Conservation (phyloP, 2,797 vertebrate genomes). For the Myripristis murdjan region DNA sequence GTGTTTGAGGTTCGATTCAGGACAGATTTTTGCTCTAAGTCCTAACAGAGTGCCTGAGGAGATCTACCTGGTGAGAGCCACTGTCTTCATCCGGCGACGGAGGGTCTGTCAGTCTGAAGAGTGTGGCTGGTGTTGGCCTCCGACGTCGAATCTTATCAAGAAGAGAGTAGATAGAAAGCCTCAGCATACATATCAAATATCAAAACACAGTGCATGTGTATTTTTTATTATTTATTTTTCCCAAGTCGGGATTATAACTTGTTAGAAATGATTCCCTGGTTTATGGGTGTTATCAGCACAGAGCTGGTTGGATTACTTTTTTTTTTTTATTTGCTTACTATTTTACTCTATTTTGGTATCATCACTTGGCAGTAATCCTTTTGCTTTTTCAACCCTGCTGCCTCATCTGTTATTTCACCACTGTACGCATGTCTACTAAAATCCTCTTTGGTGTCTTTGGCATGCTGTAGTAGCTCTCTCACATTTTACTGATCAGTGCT, state of each 20-base stretch:
- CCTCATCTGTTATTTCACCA: conserved; percentile 24
- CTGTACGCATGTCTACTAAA: conserved; percentile 6
- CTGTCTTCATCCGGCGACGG: conserved; percentile 92
- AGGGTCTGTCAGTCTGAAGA: conserved; percentile 93
- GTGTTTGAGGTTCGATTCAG: too few relatives aligned
- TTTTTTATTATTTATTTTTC: conserved; percentile 25
- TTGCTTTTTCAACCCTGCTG: neutral
- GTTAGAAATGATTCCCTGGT: conserved; percentile 22
- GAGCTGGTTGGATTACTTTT: conserved; percentile 30
- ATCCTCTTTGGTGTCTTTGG: conserved; percentile 8
- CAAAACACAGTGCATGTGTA: neutral
- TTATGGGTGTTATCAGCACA: neutral
- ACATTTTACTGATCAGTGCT: neutral
- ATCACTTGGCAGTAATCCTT: conserved; percentile 15
- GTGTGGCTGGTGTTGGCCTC: conserved; percentile 94
- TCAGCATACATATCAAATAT: neutral
- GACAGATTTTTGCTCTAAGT: too few relatives aligned
- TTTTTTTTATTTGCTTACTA: conserved; percentile 12
- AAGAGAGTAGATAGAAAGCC: conserved; percentile 36
- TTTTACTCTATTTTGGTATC: conserved; percentile 26
- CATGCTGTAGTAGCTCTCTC: neutral
- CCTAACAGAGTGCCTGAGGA: neutral
- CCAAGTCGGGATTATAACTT: conserved; percentile 54
- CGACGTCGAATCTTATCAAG: conserved; percentile 90
- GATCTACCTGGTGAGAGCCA: conserved; percentile 87